phyloP scores from a whole-genome alignment of 1,140 invertebrate genomes.

The Meteorus sp. region DNA sequence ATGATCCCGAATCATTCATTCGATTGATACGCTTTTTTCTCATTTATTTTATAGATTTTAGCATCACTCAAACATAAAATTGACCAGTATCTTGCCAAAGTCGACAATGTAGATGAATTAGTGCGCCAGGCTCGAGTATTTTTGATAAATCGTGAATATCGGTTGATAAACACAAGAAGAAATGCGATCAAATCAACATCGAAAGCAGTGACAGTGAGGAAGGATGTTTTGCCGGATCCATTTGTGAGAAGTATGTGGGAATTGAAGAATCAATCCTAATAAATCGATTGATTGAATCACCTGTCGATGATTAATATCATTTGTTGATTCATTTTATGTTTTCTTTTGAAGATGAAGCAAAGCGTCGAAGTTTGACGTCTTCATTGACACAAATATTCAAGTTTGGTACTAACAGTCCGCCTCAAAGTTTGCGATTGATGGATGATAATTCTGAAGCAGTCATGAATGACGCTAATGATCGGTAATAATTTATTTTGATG shows the following conservation, averaged over 20 bases:
- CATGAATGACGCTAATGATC: constrained; percentile 33
- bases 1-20: neutral
- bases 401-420: constrained; percentile 40
- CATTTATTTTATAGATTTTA: constrained; percentile 67
- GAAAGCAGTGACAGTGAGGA: constrained; percentile 36
- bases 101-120: constrained; percentile 69
- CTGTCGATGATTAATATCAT: neutral
- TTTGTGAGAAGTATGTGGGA: constrained; percentile 53
- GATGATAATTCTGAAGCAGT: constrained; percentile 42
- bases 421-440: constrained; percentile 37
- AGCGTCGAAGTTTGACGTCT: constrained; percentile 71
- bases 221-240: constrained; percentile 46
- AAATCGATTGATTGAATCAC: constrained; percentile 4
- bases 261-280: constrained; percentile 3
- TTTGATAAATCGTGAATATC: constrained; percentile 75
- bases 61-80: constrained; percentile 84
- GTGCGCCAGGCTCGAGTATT: constrained; percentile 75
- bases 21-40: constrained; percentile 23
- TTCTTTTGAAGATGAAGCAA: constrained; percentile 60
- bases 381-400: constrained; percentile 74
- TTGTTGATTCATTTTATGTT: neutral
- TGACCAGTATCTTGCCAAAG: constrained; percentile 74
- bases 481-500: constrained; percentile 4
- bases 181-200: constrained; percentile 61
- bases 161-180: constrained; percentile 69